Evolutionary conservation across 2,888 invertebrate species (phyloP), one percentile per base, ranked within the genome.

Genomic region (Dorcus hopei): DNA sequence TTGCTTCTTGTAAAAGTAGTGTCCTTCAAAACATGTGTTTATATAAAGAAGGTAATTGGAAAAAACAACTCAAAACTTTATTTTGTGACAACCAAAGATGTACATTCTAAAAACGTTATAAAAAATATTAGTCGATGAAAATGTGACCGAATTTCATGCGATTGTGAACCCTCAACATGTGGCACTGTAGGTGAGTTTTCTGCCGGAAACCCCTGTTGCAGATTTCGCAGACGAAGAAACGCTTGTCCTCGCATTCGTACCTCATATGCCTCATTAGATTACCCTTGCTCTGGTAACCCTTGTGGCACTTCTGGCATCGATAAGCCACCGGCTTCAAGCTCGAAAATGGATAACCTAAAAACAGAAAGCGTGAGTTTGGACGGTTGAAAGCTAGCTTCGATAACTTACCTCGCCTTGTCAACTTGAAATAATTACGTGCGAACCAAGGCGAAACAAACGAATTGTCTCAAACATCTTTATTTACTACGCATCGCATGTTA

Each of bases 211-310:
- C 72, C 38, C 71, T 67, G 14, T 74, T 70, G 64, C 80, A 80
- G 39, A 76, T 65, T 7, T 73, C 71, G 60, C 80, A 80, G 57
- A 64, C 64, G 56, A 80, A 76, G 40, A 77, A 76, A 7, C 79
- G 77, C 8, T 72, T 75, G 63, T 77, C 75, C 4, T 78, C 78
- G 61, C 80, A 80, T 55, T 80, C 80, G 57, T 78, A 78, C 26
- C 74, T 70, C 50, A 74, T 67, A 72, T 89, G 89, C 70, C 88
- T 82, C 71, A 86, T 82, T 70, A 89, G 83, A 40, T 87, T 88
- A 69, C 87, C 87, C 74, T 88, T 88, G 78, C 87, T 87, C 79
- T 45, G 45, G 76, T 89, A 89, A 68, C 85, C 85, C 74, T 87
- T 83, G 73, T 86, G 86, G 74, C 89, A 89, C 65, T 82, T 84